Percentiles rank a stretch among this genome's conserved stretches.
Conservation (phyloP, 2,888 invertebrate genomes). For the Slavum lentiscoides region DNA sequence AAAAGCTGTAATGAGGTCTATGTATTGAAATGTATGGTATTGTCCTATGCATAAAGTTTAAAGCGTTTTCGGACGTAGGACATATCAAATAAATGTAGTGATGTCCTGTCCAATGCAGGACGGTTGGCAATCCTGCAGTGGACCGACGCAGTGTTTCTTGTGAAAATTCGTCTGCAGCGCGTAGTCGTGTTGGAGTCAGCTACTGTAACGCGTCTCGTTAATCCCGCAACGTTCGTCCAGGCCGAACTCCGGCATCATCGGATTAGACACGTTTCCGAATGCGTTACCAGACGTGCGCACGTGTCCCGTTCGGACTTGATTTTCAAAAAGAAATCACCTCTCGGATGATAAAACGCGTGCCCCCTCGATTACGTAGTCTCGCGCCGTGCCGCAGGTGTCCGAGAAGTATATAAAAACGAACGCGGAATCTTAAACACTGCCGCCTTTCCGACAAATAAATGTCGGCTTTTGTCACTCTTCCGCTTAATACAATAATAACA, state of each 20-base stretch:
- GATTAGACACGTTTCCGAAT: slow-evolving; percentile 37
- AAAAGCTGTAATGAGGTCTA: too few relatives aligned
- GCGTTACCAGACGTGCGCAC: slow-evolving; percentile 20
- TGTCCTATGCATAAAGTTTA: too few relatives aligned
- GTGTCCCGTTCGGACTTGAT: slow-evolving; percentile 23
- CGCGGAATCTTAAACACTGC: slow-evolving; percentile 21
- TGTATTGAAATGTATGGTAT: too few relatives aligned
- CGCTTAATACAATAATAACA: too few relatives aligned
- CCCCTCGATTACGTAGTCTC: too few relatives aligned
- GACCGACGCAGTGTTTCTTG: too few relatives aligned
- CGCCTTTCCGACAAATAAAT: background rate
- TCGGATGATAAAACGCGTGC: background rate
- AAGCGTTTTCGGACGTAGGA: too few relatives aligned
- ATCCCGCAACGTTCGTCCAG: background rate
- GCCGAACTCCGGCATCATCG: slow-evolving; percentile 18
- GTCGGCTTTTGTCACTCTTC: background rate
- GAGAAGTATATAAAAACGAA: slow-evolving; percentile 9
- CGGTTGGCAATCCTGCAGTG: too few relatives aligned
- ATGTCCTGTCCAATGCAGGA: too few relatives aligned
- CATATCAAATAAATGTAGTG: too few relatives aligned
- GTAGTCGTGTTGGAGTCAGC: background rate
- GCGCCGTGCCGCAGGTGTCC: too few relatives aligned
- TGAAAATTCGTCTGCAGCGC: background rate
- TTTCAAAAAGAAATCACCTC: background rate
- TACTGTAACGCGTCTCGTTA: slow-evolving; percentile 10